Evolutionary conservation across 2,797 vertebrate species (phyloP).

Genomic region (Gymnodraco acuticeps): DNA sequence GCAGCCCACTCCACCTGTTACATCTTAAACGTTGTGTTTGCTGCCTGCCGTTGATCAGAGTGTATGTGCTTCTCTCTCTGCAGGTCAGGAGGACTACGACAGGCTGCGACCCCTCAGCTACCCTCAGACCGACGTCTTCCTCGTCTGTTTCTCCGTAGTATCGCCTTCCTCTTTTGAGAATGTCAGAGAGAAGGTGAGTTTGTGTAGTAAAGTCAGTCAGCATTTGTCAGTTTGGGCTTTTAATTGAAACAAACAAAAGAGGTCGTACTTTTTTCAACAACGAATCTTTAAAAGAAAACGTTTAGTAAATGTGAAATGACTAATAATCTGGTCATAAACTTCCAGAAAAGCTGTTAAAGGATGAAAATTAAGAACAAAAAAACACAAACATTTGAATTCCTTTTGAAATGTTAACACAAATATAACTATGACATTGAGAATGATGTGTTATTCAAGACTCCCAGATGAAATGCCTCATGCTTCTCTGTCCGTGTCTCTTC

Average conservation of each 20-base stretch:
- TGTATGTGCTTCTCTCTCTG: constrained; percentile 38
- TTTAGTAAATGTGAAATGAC: background rate
- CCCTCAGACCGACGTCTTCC: constrained; percentile 96
- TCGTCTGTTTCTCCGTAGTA: constrained; percentile 96
- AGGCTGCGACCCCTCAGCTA: constrained; percentile 96
- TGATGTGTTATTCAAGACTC: too few species aligned
- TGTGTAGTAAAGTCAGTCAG: background rate
- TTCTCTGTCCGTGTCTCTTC: background rate
- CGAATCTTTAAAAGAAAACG: background rate
- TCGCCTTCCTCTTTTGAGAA: constrained; percentile 97
- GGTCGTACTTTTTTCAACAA: background rate
- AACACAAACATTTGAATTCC: too few species aligned
- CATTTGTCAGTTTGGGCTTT: background rate
- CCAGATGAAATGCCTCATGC: background rate
- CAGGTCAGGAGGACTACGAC: constrained; percentile 98
- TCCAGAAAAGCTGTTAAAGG: background rate
- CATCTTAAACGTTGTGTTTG: too few species aligned
- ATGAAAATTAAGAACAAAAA: too few species aligned
- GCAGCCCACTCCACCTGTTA: too few species aligned
- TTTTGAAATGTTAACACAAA: too few species aligned
- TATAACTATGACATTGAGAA: too few species aligned
- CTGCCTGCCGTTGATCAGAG: too few species aligned
- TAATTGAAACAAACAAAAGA: background rate
- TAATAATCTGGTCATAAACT: background rate
- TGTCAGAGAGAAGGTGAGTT: constrained; percentile 92